Conservation (phyloP, 2,113 vertebrate species). For the Etheostoma spectabile region DNA sequence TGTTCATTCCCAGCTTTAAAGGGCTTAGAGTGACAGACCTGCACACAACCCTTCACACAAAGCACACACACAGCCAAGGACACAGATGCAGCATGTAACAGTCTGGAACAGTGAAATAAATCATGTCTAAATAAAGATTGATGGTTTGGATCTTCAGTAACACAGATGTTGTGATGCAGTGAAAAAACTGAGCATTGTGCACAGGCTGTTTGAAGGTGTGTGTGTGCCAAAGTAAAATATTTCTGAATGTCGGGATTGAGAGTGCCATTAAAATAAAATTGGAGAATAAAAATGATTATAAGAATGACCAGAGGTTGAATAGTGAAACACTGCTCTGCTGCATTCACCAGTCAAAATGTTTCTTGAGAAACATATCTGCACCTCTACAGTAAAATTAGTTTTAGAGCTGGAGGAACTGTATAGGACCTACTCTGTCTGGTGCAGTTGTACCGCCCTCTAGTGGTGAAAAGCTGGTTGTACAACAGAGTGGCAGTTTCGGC, state of each 20-base stretch:
- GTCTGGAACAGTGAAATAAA: conserved; percentile 20
- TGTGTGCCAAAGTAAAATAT: background rate
- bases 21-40: conserved; percentile 61
- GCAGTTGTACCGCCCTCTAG: conserved; percentile 44
- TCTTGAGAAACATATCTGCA: background rate
- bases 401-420: background rate
- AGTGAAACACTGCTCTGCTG: background rate
- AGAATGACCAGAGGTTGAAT: background rate
- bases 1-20: conserved; percentile 82
- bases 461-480: background rate
- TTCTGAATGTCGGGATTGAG: background rate
- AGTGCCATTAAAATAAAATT: background rate
- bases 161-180: background rate
- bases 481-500: background rate
- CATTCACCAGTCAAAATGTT: background rate
- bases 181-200: conserved; percentile 1
- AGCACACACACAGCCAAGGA: conserved; percentile 17
- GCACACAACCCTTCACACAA: conserved; percentile 44
- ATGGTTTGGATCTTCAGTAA: conserved; percentile 5
- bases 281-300: background rate
- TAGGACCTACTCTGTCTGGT: background rate
- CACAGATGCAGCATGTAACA: background rate
- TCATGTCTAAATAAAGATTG: conserved; percentile 12
- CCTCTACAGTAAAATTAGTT: background rate
- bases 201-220: background rate